A percentile compares a stretch with the other conserved stretches of the same genome.
Evolutionary conservation across 2,888 invertebrate genomes (phyloP).

Genomic region (Conus canariensis): DNA sequence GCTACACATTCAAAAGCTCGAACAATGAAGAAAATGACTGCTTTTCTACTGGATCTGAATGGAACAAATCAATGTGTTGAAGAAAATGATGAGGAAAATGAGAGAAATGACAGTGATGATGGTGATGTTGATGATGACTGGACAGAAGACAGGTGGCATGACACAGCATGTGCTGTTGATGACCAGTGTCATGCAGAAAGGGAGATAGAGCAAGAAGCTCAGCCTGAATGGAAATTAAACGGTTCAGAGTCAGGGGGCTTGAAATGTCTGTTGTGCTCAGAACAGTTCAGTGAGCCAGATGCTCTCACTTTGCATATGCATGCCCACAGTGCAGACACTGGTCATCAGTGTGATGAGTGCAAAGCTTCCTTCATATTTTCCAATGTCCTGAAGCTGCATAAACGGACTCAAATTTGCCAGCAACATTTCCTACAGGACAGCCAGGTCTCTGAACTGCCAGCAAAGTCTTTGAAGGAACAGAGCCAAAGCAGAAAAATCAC

Average conservation of each 20-base stretch:
- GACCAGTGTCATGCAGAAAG: background rate
- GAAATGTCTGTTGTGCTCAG: background rate
- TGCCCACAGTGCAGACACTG: background rate
- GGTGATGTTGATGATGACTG: background rate
- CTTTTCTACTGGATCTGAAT: background rate
- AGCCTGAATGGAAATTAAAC: too few relatives aligned
- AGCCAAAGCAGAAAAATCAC: background rate
- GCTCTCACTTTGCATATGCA: background rate
- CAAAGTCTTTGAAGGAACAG: background rate
- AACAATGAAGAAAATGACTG: too few relatives aligned
- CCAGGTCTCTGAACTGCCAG: background rate
- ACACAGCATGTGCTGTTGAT: too few relatives aligned
- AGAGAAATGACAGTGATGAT: background rate
- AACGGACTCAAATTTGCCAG: background rate
- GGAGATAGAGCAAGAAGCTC: background rate
- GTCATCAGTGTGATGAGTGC: background rate
- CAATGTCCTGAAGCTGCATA: background rate
- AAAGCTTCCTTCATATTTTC: background rate
- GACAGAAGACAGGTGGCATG: too few relatives aligned
- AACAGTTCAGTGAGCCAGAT: background rate
- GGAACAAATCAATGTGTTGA: background rate
- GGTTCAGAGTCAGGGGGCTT: too few relatives aligned
- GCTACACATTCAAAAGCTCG: too few relatives aligned
- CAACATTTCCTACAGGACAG: background rate
- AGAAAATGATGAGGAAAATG: too few relatives aligned